Base-by-base conservation (phyloP, 35 echinoderm and acorn worm species). In the Diadema setosum region DNA sequence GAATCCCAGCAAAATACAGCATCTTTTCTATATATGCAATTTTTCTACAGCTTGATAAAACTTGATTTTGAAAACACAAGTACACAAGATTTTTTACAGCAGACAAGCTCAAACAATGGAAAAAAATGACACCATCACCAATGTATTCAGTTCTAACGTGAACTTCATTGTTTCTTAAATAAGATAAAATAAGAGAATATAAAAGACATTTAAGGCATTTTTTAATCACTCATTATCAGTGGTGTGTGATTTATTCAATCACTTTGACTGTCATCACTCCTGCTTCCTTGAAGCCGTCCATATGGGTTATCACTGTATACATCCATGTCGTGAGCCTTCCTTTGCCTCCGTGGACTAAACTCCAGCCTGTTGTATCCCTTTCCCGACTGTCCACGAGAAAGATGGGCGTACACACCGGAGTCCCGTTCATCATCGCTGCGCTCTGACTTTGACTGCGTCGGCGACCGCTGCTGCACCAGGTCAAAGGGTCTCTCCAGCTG, bases 361-460 rank as follows among this genome's bases (percentile, higher is more conserved):
- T 78, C 73, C 36, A 78, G n/a, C 44, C 73, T 78, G 40, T 78
- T 78, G 37, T 78, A 78, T 25, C 73, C 73, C 73, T 78, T 78
- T 0, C 34, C 73, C 3, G 39, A 16, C 14, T 34, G 33, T 16
- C 34, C 73, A n/a, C 40, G 29, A 14, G 73, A 78, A 33, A 78
- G 37, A 41, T 78, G 73, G 5, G 73, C 73, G 5, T 78, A 78
- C 40, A 78, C 73, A 1, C 73, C 73, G 0, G 73, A 78, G 40
- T 78, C 73, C 24, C 73, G 33, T 41, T 78, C 73, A 44, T 78
- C 73, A 6, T 44, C 73, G 73, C 73, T 78, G 35, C 44, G 39
- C 0, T 44, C 40, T 35, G 35, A 25, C 40, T 6, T 42, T 2
- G 73, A 78, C 27, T 17, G 40, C 11, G 73, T 16, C 37, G 73